Conservation (phyloP, 2,888 invertebrate genomes). For the Drosophila antonietae region DNA sequence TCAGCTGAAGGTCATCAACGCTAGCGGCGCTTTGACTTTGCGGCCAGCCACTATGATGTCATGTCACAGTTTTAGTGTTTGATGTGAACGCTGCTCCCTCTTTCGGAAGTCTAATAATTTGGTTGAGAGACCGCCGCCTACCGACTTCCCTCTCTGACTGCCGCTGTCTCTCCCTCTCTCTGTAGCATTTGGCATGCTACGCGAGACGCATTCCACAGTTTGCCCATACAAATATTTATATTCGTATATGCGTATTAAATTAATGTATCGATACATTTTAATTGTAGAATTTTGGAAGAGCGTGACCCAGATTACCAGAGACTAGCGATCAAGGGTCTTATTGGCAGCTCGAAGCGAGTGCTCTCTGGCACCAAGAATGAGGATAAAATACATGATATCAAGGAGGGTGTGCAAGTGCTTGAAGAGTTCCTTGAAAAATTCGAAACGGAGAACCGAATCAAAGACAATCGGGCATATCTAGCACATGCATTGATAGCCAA, state of each 20-base stretch:
- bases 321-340: slow-evolving; percentile 89
- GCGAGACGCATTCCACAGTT: slow-evolving; percentile 32
- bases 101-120: slow-evolving; percentile 55
- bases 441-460: slow-evolving; percentile 88
- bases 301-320: slow-evolving; percentile 92
- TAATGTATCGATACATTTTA: slow-evolving; percentile 21
- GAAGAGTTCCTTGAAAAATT: slow-evolving; percentile 91
- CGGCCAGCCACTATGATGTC: slow-evolving; percentile 67
- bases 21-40: slow-evolving; percentile 38
- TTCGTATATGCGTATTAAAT: slow-evolving; percentile 11
- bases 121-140: slow-evolving; percentile 34
- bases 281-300: slow-evolving; percentile 87
- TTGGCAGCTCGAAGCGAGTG: slow-evolving; percentile 90
- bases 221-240: slow-evolving; percentile 29
- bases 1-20: slow-evolving; percentile 44
- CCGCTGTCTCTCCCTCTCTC: slow-evolving; percentile 13
- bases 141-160: slow-evolving; percentile 32
- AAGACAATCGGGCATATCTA: slow-evolving; percentile 89
- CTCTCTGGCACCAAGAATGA: slow-evolving; percentile 91
- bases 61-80: slow-evolving; percentile 67
- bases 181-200: slow-evolving; percentile 28
- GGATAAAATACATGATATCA: slow-evolving; percentile 90
- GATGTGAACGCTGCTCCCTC: slow-evolving; percentile 24
- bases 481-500: slow-evolving; percentile 87
- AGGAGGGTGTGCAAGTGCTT: slow-evolving; percentile 89